Evolutionary conservation across 1,140 invertebrate genomes (phyloP).

Genomic region (Nasonia giraulti): DNA sequence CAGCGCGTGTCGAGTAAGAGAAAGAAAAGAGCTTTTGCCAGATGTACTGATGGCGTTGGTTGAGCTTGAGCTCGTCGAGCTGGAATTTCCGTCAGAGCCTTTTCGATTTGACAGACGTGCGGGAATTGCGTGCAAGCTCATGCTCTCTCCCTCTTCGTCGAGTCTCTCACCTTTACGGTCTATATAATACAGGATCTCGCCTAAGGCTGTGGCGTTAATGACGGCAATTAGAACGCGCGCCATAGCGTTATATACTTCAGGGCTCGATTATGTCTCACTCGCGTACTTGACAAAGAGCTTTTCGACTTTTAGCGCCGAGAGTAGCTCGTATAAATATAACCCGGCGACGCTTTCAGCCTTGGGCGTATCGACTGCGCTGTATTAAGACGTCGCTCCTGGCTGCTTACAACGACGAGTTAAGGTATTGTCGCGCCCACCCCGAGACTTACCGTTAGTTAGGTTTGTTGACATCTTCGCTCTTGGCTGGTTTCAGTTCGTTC

Average conservation of each 20-base stretch:
- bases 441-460: constrained; percentile 8
- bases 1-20: too few relatives aligned
- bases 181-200: too few relatives aligned
- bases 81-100: constrained; percentile 23
- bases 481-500: background rate
- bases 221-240: background rate
- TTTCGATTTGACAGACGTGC: constrained; percentile 30
- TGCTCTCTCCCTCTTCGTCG: background rate
- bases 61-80: background rate
- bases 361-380: background rate
- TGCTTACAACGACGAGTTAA: too few relatives aligned
- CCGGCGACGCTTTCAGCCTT: background rate
- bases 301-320: background rate
- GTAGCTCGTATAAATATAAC: background rate
- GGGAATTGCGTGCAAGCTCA: background rate
- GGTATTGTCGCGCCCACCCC: background rate
- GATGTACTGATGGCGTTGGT: background rate
- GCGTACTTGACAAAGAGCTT: background rate
- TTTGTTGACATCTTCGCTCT: constrained; percentile 20
- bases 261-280: background rate
- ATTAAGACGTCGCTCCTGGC: background rate
- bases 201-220: background rate
- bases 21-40: background rate
- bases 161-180: background rate
- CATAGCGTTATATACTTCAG: too few relatives aligned